Base-by-base conservation (phyloP, 2,888 invertebrate species). In the Melinopterus prodromus region DNA sequence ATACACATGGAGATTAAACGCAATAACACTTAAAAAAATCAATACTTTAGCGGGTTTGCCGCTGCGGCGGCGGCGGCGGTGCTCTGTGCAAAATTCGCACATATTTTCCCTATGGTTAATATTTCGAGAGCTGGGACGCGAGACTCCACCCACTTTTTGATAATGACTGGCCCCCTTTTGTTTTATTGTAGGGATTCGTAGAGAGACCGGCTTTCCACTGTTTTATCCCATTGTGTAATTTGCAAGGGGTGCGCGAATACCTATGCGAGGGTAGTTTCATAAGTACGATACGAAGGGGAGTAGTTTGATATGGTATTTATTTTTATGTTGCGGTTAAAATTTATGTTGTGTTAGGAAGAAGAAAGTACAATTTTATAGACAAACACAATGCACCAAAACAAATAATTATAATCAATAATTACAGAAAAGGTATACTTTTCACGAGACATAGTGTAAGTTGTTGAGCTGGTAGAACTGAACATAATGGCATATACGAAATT, bases 1-100 rank as follows among this genome's bases (percentile, higher is more conserved):
- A 74, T 74, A 74, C 74, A 74, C 74, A 74, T 74, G 74, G 74
- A 74, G 74, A 74, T 74, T 74, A 74, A 71, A 74, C 74, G 74
- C 37, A 74, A 74, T 74, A 74, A 74, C 36, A 74, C 74, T 74
- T 74, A 74, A 74, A 74, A 74, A 74, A 74, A 74, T 74, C 74
- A 74, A 74, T 74, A 74, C 74, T 71, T 35, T 53, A 53, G 53
- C 53, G 53, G 71, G 71, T 71, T 37, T 26, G 74, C 74, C 74
- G 35, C 74, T n/a, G 35, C 35, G 16, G 3, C 26, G 71, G 71
- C n/a, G 74, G 74, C 9, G 53, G 53, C 5, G 53, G 53, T 53
- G 53, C 53, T 12, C 53, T 12, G 53, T 53, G 53, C 53, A 53
- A 53, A 53, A 53, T 53, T 53, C 53, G 53, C 53, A 53, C 53